phyloP scores from a whole-genome alignment of 2,797 vertebrate species.

The Iguana delicatissima region DNA sequence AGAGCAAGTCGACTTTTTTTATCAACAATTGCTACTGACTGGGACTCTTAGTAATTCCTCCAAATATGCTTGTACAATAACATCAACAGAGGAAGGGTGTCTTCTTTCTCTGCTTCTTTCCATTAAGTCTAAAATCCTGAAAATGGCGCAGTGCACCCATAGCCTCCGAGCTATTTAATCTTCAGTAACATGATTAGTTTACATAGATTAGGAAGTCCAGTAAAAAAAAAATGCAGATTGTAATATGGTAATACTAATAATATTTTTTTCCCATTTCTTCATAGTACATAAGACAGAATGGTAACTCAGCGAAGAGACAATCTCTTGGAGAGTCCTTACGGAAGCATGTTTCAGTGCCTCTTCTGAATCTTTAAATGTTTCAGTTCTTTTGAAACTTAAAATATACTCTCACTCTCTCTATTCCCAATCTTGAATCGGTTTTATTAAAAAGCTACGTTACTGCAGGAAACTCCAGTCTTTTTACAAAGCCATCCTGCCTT shows the following conservation, averaged over 20 bases:
- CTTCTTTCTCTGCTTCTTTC: not conserved
- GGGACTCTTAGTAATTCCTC: not conserved
- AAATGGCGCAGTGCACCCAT: not conserved
- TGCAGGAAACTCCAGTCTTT: constrained; percentile 67
- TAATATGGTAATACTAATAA: constrained; percentile 27
- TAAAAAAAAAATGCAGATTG: constrained; percentile 29
- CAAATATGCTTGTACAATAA: not conserved
- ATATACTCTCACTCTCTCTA: constrained; percentile 64
- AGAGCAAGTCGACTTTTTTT: not conserved
- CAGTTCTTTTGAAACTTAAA: constrained; percentile 82
- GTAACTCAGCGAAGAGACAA: constrained; percentile 80
- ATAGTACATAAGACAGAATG: constrained; percentile 70
- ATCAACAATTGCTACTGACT: not conserved
- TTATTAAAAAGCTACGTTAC: constrained; percentile 75
- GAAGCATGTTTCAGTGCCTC: constrained; percentile 83
- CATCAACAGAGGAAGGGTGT: not conserved
- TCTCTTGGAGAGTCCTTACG: constrained; percentile 78
- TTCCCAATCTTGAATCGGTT: constrained; percentile 75
- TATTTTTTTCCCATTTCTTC: constrained; percentile 47
- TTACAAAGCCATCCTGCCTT: constrained; percentile 79
- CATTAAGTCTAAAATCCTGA: not conserved
- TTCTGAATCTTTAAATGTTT: constrained; percentile 79
- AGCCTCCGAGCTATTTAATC: not conserved
- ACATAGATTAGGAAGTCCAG: not conserved
- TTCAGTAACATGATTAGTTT: not conserved